A percentile compares a stretch with the other conserved stretches of the same genome.
phyloP scores from a whole-genome alignment of 2,797 vertebrate genomes.

The Anguilla pacifica region DNA sequence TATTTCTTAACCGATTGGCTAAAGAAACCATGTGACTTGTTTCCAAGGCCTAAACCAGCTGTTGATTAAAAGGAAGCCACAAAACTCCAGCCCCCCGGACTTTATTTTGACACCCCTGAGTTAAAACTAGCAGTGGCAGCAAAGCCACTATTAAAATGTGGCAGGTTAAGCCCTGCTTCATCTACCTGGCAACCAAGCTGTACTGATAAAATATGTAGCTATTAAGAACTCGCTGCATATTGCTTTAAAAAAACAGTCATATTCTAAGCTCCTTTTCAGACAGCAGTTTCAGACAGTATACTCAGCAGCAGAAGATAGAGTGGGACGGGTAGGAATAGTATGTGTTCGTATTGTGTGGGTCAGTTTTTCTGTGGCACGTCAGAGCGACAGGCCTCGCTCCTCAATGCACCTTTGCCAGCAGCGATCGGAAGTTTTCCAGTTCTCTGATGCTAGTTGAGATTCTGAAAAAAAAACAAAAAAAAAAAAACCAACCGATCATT shows the following conservation, averaged over 20 bases:
- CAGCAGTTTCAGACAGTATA: not conserved
- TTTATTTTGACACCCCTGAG: no score
- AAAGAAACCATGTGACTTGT: no score
- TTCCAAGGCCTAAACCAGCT: no score
- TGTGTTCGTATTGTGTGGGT: not conserved
- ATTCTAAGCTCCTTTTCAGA: not conserved
- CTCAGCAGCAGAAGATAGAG: not conserved
- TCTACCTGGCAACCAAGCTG: not conserved
- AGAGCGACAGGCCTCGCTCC: not conserved
- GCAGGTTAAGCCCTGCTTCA: not conserved
- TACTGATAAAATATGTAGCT: not conserved
- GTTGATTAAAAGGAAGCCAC: no score
- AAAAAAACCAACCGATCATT: not conserved
- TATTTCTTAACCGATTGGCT: no score
- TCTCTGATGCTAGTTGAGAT: slow-evolving; percentile 90
- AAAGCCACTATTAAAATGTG: slow-evolving; percentile 1
- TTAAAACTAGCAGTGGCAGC: not conserved
- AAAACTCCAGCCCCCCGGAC: no score
- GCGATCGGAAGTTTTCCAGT: slow-evolving; percentile 80
- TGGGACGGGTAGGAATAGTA: not conserved
- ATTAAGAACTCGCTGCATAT: not conserved
- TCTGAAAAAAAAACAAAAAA: slow-evolving; percentile 57
- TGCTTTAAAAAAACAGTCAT: not conserved
- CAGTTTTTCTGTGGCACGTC: not conserved
- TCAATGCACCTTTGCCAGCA: slow-evolving; percentile 73